Evolutionary conservation across 1,140 invertebrate species (phyloP).

Genomic region (Drosophila setifemur): DNA sequence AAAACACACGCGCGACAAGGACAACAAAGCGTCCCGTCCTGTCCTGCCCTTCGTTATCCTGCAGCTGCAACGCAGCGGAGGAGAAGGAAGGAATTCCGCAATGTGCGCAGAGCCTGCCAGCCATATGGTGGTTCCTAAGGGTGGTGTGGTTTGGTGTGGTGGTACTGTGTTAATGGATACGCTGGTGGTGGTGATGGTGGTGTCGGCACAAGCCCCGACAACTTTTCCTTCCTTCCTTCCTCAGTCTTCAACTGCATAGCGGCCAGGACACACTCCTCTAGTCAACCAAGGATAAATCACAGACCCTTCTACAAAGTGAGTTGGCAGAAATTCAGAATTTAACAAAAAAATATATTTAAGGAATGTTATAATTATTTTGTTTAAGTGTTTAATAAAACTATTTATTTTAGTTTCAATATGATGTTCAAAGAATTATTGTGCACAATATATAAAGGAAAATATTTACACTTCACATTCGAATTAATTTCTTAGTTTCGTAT

Average conservation of each 20-base stretch:
- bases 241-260: constrained; percentile 49
- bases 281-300: constrained; percentile 49
- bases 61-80: constrained; percentile 38
- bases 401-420: too few species aligned
- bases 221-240: constrained; percentile 53
- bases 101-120: constrained; percentile 66
- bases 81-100: constrained; percentile 68
- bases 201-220: constrained; percentile 47
- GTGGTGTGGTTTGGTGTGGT: too few species aligned
- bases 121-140: constrained; percentile 61
- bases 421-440: too few species aligned
- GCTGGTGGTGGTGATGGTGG: constrained; percentile 5
- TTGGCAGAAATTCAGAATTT: neutral
- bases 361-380: too few species aligned
- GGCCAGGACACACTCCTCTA: constrained; percentile 57
- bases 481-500: too few species aligned
- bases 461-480: too few species aligned
- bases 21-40: constrained; percentile 42
- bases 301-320: constrained; percentile 2
- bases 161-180: too few species aligned
- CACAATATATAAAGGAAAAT: too few species aligned
- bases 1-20: constrained; percentile 19
- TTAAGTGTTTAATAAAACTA: too few species aligned
- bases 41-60: constrained; percentile 24
- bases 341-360: neutral